Evolutionary conservation across 2,888 invertebrate genomes (phyloP).

Genomic region (Pandemis cinnamomeana): DNA sequence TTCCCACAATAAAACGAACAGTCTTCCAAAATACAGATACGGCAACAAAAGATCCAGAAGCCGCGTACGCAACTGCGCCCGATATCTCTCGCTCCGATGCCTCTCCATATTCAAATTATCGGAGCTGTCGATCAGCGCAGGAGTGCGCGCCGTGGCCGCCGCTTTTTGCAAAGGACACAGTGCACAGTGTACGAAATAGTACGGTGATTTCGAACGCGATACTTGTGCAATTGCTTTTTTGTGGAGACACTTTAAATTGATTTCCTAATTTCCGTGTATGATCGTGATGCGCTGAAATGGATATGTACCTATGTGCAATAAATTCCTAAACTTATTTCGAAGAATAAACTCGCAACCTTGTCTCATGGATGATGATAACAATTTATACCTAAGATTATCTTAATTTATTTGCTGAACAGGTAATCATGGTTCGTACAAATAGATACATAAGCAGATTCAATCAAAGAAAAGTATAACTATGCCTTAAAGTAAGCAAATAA

Average conservation of each 20-base stretch:
- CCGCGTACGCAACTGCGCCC: constrained; percentile 52
- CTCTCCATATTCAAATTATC: constrained; percentile 81
- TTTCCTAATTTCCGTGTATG: too few relatives aligned
- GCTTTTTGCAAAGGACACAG: constrained; percentile 8
- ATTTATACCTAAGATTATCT: too few relatives aligned
- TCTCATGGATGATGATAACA: too few relatives aligned
- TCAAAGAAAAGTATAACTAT: not conserved
- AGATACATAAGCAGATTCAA: not conserved
- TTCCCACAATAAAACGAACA: not conserved
- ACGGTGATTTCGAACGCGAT: not conserved
- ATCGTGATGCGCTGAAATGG: too few relatives aligned
- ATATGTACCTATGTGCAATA: too few relatives aligned
- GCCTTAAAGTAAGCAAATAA: too few relatives aligned
- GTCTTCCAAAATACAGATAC: constrained; percentile 1
- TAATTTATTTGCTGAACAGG: too few relatives aligned
- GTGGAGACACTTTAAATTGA: too few relatives aligned
- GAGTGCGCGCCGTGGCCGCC: constrained; percentile 37
- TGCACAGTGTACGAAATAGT: constrained; percentile 19
- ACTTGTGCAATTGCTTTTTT: not conserved
- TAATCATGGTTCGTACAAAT: not conserved
- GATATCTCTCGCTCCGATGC: constrained; percentile 65
- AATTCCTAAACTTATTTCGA: too few relatives aligned
- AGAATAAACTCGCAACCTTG: too few relatives aligned
- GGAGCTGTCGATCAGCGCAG: constrained; percentile 78
- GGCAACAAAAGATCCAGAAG: constrained; percentile 21